Base-by-base conservation (phyloP, 2,113 vertebrate genomes). In the Mobula birostris region DNA sequence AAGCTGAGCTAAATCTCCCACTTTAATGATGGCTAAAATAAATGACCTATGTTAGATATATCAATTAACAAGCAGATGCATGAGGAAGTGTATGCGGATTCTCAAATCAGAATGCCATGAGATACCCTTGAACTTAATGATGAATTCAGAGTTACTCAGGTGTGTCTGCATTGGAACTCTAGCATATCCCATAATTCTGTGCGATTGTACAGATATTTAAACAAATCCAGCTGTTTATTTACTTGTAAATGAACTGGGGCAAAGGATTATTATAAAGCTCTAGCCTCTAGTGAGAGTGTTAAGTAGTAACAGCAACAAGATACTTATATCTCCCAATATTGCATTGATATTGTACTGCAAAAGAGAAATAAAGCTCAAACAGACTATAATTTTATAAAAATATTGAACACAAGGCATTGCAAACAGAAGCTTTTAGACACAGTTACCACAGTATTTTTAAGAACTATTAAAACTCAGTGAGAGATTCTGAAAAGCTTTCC, bases 381-480 rank as follows among this genome's bases (percentile, higher is more conserved):
- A 87, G 48, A 27, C 8, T 90, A 29, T 90, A 90, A 90, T 90
- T 90, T 68, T 90, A 66, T 68, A 32, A 61, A 17, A 68, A 66
- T 61, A 90, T 15, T 66, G 85, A 90, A 90, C 85, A 90, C 63
- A 63, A 90, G 6, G 61, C 61, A 66, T 66, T 90, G 32, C 85
- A 90, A 66, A 90, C 85, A 68, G 85, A 90, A n/a, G 85, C 85
- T 90, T 90, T 66, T 90, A 90, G 85, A 32, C 85, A 66, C 61
- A 66, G 85, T 90, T 90, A 15, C 29, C n/a, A 32, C 63, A 2
- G n/a, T 90, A 66, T 90, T 90, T 63, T 66, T 66, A 90, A 90
- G 61, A 66, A 90, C 85, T 68, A 90, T 90, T 32, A 90, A n/a
- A 90, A 61, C 29, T 9, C 6, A n/a, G 85, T 29, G n/a, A 32